phyloP scores from a whole-genome alignment of 2,797 vertebrate genomes.

The Chaenodraco wilsoni region DNA sequence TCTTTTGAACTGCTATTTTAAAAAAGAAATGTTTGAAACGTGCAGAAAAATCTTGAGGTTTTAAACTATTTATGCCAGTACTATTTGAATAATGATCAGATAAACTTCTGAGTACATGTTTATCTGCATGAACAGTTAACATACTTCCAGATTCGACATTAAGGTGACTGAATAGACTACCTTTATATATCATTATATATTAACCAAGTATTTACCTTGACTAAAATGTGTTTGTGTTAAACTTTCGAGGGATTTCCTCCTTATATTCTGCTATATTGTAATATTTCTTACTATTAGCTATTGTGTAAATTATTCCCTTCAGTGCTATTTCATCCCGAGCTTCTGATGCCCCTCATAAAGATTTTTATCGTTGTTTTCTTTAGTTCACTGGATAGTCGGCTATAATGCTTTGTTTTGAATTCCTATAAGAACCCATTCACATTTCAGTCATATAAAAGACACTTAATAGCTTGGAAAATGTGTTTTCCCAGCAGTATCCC shows the following conservation, averaged over 20 bases:
- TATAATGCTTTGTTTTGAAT: conserved; percentile 62
- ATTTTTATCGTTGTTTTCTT: conserved; percentile 65
- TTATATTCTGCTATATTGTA: conserved; percentile 15
- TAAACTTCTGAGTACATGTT: neutral
- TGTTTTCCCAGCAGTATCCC: conserved; percentile 67
- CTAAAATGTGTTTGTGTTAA: conserved; percentile 38
- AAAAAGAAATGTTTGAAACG: neutral
- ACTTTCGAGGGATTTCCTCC: conserved; percentile 41
- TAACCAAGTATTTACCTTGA: conserved; percentile 28
- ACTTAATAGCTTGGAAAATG: conserved; percentile 76
- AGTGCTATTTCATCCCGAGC: conserved; percentile 49
- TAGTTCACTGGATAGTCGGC: conserved; percentile 51
- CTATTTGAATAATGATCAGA: neutral
- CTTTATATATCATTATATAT: conserved; percentile 25
- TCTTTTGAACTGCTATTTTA: neutral
- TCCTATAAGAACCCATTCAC: conserved; percentile 61
- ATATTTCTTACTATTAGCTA: conserved; percentile 54
- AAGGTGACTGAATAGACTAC: conserved; percentile 17
- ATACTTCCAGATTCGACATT: conserved; percentile 15
- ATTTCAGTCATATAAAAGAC: conserved; percentile 67
- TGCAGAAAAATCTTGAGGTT: conserved; percentile 7
- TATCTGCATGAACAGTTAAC: neutral
- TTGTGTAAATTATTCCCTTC: conserved; percentile 55
- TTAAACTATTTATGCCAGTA: conserved; percentile 8
- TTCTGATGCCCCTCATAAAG: conserved; percentile 57